Conservation (phyloP, 2,888 invertebrate species). For the Exephanes ischioxanthus region DNA sequence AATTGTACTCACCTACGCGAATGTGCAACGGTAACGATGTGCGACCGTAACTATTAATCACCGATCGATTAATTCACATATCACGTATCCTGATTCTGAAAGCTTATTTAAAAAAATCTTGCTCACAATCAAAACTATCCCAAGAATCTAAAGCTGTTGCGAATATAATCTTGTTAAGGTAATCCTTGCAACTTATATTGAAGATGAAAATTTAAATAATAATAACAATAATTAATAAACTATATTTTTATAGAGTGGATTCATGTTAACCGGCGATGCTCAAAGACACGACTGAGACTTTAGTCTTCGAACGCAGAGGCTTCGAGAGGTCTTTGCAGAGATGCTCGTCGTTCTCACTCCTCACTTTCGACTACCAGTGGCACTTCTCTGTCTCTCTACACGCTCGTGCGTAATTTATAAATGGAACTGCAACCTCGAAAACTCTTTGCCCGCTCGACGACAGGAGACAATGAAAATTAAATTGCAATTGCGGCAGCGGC, state of each 20-base stretch:
- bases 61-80: background rate
- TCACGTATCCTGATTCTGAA: background rate
- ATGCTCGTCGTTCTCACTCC: constrained; percentile 28
- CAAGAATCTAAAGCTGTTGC: background rate
- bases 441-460: constrained; percentile 40
- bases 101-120: background rate
- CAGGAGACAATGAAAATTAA: constrained; percentile 58
- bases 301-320: constrained; percentile 50
- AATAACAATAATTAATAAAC: background rate
- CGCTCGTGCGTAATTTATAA: constrained; percentile 75
- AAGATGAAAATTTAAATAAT: background rate
- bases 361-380: constrained; percentile 22
- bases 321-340: constrained; percentile 49
- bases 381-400: constrained; percentile 47
- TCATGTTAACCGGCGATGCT: constrained; percentile 58
- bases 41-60: constrained; percentile 23
- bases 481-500: constrained; percentile 8
- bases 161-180: background rate
- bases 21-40: constrained; percentile 37
- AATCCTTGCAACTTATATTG: constrained; percentile 5
- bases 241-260: constrained; percentile 4
- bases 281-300: constrained; percentile 65
- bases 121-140: background rate
- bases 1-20: background rate
- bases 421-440: constrained; percentile 72